Percentiles rank a stretch among this genome's conserved stretches.
These are phyloP conservation scores for Cepphus grylle DNA, from an alignment of 2,113 vertebrate species.

Conservation along the genomic window DNA sequence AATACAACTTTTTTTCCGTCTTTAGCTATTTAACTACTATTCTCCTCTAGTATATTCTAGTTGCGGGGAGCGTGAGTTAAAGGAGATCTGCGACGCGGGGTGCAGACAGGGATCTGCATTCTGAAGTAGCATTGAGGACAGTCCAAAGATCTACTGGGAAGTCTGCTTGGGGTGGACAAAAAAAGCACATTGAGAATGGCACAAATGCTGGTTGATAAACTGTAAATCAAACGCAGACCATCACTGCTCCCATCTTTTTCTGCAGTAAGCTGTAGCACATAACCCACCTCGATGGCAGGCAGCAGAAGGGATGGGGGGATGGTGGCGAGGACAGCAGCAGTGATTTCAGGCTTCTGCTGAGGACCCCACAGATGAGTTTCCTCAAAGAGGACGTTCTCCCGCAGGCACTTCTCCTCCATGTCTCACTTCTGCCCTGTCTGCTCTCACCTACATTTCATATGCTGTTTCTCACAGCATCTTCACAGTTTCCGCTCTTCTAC, in stretches of 20 bases:
- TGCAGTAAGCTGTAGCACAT: neutral
- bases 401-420: neutral
- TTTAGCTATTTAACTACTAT: neutral
- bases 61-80: neutral
- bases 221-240: neutral
- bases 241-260: neutral
- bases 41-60: neutral
- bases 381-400: neutral
- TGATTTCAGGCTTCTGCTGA: neutral
- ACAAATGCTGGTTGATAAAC: neutral
- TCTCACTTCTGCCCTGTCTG: neutral
- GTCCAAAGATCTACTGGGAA: neutral
- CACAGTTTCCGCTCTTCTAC: neutral
- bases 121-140: neutral
- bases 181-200: fast-evolving
- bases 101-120: neutral
- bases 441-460: neutral
- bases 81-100: neutral
- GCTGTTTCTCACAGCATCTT: neutral
- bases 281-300: fast-evolving
- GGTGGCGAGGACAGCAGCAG: fast-evolving
- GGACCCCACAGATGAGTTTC: neutral
- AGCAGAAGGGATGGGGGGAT: neutral
- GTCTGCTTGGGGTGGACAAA: neutral
- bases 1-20: neutral